Base-by-base conservation (phyloP, 2,888 invertebrate genomes). In the Eucriotettix oculatus region DNA sequence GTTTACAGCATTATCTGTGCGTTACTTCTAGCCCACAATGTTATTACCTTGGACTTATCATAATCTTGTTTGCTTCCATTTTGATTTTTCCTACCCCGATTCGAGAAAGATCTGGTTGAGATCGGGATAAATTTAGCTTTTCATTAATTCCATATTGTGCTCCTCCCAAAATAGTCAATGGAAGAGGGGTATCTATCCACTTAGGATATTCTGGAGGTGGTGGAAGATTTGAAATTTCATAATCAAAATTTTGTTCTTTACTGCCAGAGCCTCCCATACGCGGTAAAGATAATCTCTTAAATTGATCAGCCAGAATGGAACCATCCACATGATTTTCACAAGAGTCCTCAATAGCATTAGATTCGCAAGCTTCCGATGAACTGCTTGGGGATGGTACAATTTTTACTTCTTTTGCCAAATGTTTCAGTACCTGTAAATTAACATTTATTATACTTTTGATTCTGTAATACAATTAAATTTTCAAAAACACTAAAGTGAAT, bases 61-160 rank as follows among this genome's bases (percentile, higher is more conserved):
- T 48, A 44, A 54, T 42, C 9, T 44, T 29, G 7, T 29, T 43
- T 29, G 59, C 71, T 68, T n/a, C 70, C 66, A 64, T 71, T 70
- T 58, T 72, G 72, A 58, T 58, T 67, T 61, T 72, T 70, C n/a
- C 71, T 67, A 63, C 71, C 10, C 69, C 74, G 52, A 79, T 69
- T 73, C 84, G 83, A 0, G 86, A 85, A 65, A 91, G 76, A 75
- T 92, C 90, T 0, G 91, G 91, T 70, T 91, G 90, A 1, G 90
- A 90, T 68, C 88, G 80, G 9, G 89, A 88, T 62, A 87, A 69
- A 61, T 78, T 83, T 7, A 84, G 72, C 67, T 83, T 84, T 66
- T 84, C 84, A 16, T 70, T 52, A 44, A n/a, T 55, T 42, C 71
- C 72, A 56, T 71, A 29, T 43, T 58, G 16, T 42, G 16, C 12